Percentiles rank a stretch among this genome's conserved stretches.
Conservation (phyloP, 1,140 invertebrate species). For the Galleria mellonella region DNA sequence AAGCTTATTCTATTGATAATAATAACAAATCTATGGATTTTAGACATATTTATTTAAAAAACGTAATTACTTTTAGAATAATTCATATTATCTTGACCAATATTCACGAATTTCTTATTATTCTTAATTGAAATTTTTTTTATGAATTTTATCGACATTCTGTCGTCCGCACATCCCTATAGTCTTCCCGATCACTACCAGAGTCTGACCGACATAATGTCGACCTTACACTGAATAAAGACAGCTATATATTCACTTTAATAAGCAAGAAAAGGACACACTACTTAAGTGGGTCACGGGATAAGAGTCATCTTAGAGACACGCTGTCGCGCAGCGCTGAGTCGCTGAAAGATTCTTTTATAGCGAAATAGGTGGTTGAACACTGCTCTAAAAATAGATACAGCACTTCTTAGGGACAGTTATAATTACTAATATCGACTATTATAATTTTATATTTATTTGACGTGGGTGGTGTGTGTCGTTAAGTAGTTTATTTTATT, state of each 20-base stretch:
- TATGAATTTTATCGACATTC: too few species aligned
- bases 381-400: conserved; percentile 52
- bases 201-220: conserved; percentile 58
- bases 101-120: too few species aligned
- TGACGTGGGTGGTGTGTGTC: too few species aligned
- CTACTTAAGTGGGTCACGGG: conserved; percentile 64
- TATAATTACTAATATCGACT: conserved; percentile 18
- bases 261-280: conserved; percentile 21
- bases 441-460: conserved; percentile 2
- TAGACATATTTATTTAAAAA: too few species aligned
- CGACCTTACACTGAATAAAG: conserved; percentile 52
- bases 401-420: conserved; percentile 11
- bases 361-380: conserved; percentile 39
- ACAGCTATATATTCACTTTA: conserved; percentile 17
- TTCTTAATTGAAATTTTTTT: too few species aligned
- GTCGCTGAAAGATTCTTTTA: conserved; percentile 32
- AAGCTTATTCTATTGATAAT: too few species aligned
- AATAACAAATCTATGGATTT: too few species aligned
- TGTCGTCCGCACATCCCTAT: conserved; percentile 18
- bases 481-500: too few species aligned
- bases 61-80: too few species aligned
- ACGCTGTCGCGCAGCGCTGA: conserved; percentile 49
- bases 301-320: conserved; percentile 53
- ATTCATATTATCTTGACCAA: too few species aligned
- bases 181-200: conserved; percentile 51